Conservation (phyloP, 1,140 invertebrate species). For the Ceratina calcarata region DNA sequence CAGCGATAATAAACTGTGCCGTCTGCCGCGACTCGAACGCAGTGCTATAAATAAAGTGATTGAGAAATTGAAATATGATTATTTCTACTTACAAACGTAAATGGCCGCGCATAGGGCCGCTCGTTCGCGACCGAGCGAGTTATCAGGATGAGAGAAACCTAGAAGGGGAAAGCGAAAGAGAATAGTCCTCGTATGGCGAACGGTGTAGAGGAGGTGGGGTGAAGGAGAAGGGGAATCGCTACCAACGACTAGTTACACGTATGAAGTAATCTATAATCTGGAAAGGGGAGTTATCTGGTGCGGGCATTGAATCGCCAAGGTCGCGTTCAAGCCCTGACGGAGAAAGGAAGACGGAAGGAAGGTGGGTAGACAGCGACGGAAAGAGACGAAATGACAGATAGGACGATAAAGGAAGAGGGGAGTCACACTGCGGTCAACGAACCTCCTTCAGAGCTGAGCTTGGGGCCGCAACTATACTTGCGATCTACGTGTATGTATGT, state of each 20-base stretch:
- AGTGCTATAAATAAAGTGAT: too few relatives aligned
- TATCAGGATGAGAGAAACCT: constrained; percentile 31
- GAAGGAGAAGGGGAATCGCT: constrained; percentile 25
- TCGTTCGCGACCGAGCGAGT: constrained; percentile 50
- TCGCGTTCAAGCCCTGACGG: constrained; percentile 70
- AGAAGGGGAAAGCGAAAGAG: constrained; percentile 37
- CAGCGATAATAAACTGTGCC: too few relatives aligned
- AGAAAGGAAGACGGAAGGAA: constrained; percentile 44
- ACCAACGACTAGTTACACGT: constrained; percentile 75
- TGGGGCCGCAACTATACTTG: constrained; percentile 32
- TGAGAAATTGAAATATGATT: too few relatives aligned
- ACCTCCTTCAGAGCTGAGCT: constrained; percentile 59
- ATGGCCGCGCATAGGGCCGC: constrained; percentile 26
- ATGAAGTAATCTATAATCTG: constrained; percentile 79
- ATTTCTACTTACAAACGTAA: too few relatives aligned
- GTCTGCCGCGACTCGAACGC: too few relatives aligned
- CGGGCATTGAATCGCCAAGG: constrained; percentile 80
- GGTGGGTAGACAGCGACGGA: constrained; percentile 27
- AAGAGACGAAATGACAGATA: constrained; percentile 34
- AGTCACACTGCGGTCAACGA: constrained; percentile 78
- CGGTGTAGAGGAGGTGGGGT: neutral
- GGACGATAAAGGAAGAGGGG: constrained; percentile 45
- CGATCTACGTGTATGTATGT: constrained; percentile 31
- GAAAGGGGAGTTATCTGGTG: constrained; percentile 77
- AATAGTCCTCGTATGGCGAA: constrained; percentile 7